Conservation (phyloP, 2,888 invertebrate species). For the Drosophila multiciliata region DNA sequence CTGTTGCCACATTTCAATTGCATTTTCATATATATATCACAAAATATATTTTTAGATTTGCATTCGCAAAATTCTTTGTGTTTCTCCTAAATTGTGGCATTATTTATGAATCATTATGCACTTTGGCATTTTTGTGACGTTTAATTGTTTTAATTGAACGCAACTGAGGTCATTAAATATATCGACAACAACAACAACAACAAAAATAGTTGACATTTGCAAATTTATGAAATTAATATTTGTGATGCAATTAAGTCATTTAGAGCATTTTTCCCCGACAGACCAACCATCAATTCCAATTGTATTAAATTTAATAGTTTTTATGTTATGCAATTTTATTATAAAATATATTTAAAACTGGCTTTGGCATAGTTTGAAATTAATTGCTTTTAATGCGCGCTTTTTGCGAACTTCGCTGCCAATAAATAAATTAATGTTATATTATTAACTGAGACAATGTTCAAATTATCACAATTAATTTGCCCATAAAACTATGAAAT, state of each 20-base stretch:
- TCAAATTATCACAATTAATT: conserved; percentile 62
- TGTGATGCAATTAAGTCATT: conserved; percentile 50
- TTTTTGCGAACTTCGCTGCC: conserved; percentile 28
- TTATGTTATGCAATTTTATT: conserved; percentile 2
- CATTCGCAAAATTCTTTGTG: conserved; percentile 6
- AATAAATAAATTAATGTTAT: conserved; percentile 67
- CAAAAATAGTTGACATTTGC: conserved; percentile 52
- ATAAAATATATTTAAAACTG: background rate
- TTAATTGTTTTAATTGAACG: conserved; percentile 74
- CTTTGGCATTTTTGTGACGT: conserved; percentile 63
- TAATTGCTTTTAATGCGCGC: conserved; percentile 59
- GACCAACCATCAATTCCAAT: conserved; percentile 44
- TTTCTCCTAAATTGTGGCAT: conserved; percentile 51
- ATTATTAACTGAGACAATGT: conserved; percentile 71
- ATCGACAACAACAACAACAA: conserved; percentile 38
- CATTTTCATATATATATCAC: conserved; percentile 55
- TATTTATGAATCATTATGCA: conserved; percentile 59
- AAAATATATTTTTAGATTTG: conserved; percentile 58
- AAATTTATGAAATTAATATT: conserved; percentile 71
- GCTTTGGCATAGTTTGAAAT: conserved; percentile 39
- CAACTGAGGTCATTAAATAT: conserved; percentile 64
- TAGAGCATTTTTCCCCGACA: conserved; percentile 26
- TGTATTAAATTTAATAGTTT: conserved; percentile 47
- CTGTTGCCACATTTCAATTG: conserved; percentile 19
- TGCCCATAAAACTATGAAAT: conserved; percentile 43